Conservation (phyloP, 2,797 vertebrate species). For the Syngnathus acus region DNA sequence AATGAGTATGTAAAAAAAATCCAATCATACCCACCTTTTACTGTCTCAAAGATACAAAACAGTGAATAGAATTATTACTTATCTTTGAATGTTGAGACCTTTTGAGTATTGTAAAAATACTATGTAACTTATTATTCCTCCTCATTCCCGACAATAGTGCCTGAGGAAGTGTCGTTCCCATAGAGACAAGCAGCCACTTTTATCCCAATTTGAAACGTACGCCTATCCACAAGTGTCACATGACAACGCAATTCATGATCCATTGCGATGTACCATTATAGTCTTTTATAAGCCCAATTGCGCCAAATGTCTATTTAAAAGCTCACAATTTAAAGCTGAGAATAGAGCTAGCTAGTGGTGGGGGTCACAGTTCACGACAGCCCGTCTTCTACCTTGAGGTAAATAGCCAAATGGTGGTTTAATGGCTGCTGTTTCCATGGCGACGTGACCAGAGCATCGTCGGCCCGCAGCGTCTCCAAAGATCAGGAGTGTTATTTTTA, state of each 20-base stretch:
- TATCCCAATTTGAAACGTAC: neutral
- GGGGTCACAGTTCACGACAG: slow-evolving; percentile 47
- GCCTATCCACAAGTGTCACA: neutral
- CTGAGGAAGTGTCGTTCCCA: neutral
- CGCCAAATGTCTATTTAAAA: slow-evolving; percentile 6
- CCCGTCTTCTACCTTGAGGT: slow-evolving; percentile 53
- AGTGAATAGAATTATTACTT: too few species aligned
- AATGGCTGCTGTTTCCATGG: slow-evolving; percentile 73
- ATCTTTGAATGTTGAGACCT: too few species aligned
- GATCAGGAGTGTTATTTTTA: slow-evolving; percentile 53
- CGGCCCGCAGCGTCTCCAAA: slow-evolving; percentile 59
- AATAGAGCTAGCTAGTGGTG: neutral
- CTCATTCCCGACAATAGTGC: neutral
- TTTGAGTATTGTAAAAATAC: too few species aligned
- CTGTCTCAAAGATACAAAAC: too few species aligned
- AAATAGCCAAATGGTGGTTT: slow-evolving; percentile 51
- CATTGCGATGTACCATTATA: slow-evolving; percentile 4
- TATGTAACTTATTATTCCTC: neutral
- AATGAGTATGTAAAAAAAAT: too few species aligned
- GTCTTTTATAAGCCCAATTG: neutral
- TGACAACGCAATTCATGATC: neutral
- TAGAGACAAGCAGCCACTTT: neutral
- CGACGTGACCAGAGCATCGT: slow-evolving; percentile 59
- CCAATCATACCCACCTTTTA: too few species aligned
- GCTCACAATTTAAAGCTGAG: slow-evolving; percentile 24